These are phyloP conservation scores for Sylvilagus floridanus DNA, from an alignment of 2,797 vertebrate species.

Conservation along the genomic window DNA sequence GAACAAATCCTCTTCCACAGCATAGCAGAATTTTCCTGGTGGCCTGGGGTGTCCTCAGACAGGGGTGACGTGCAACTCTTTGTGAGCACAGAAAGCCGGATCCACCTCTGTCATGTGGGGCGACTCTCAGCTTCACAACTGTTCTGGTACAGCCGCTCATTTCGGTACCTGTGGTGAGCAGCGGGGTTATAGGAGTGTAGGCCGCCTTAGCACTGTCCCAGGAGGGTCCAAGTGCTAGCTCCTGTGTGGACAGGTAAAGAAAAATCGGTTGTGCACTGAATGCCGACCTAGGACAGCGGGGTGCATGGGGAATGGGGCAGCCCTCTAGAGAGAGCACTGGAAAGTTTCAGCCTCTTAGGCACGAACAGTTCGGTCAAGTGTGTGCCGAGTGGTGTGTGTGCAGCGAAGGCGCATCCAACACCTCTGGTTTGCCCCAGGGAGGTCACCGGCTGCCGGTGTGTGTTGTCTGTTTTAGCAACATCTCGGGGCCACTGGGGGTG, in stretches of 20 bases:
- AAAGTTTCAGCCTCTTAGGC: no score
- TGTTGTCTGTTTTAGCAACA: not conserved
- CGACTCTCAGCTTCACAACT: not conserved
- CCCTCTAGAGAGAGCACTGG: not conserved
- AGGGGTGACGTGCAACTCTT: no score
- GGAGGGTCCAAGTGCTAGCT: not conserved
- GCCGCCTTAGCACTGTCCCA: not conserved
- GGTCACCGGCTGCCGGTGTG: not conserved
- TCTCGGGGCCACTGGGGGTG: not conserved
- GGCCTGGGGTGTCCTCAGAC: not conserved
- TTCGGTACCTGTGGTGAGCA: not conserved
- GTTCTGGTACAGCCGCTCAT: not conserved
- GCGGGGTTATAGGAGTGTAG: not conserved
- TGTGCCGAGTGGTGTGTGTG: not conserved
- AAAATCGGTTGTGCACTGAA: not conserved
- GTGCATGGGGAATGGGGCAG: fast-evolving
- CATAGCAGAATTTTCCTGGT: not conserved
- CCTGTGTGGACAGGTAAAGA: not conserved
- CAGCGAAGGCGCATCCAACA: not conserved
- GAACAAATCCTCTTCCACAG: fast-evolving
- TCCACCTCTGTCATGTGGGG: fast-evolving
- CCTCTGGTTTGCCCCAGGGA: conserved; percentile 53
- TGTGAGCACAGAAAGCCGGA: no score
- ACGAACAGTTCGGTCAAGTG: not conserved
- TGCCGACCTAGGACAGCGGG: not conserved